Base-by-base conservation (phyloP, 2,113 vertebrate species). In the Heloderma charlesbogerti region DNA sequence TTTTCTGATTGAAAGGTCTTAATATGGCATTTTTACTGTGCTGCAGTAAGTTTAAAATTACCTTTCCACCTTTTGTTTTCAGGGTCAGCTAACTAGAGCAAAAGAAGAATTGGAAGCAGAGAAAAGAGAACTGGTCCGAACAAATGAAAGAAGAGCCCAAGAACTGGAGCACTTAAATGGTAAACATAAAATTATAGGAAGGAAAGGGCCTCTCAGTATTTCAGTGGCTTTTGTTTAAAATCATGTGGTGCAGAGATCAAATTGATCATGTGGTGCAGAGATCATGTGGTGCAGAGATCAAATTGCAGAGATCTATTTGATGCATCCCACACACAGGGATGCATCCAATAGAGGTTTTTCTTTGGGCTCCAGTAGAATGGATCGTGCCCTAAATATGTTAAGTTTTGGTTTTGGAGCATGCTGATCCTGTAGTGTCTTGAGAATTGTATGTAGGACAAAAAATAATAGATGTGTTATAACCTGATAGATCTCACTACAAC, bases 31-130 rank as follows among this genome's bases (percentile, higher is more conserved):
- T 0, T 9, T 84, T 63, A 16, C 31, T 89, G 0, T 91, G 22
- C 71, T 22, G 1, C 72, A n/a, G 34, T 51, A 79, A 51, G 10
- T 67, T 74, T 57, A 5, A 69, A 43, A 13, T 45, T 7, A 72
- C 10, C 4, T 31, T 66, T 92, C 8, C 9, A 90, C 29, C 5
- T 74, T 86, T 88, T 90, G 8, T 89, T 91, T 97, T 40, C 93
- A 99, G 99, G 97, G 92, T 93, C 96, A 97, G 29, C 96, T 99
- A 91, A 97, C 95, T 72, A 98, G 98, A 97, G 96, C 97, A 88
- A 99, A 98, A 95, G 98, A 99, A 91, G 98, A 99, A 60, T 96
- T 99, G 94, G 99, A 99, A 95, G 96, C 97, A 92, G 99, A 99
- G 95, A 99, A 99, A 94, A 97, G 98, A 94, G 99, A 99, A 93